phyloP scores from a whole-genome alignment of 92 coral and sea anemone genomes.

The Epizoanthus ramosus region DNA sequence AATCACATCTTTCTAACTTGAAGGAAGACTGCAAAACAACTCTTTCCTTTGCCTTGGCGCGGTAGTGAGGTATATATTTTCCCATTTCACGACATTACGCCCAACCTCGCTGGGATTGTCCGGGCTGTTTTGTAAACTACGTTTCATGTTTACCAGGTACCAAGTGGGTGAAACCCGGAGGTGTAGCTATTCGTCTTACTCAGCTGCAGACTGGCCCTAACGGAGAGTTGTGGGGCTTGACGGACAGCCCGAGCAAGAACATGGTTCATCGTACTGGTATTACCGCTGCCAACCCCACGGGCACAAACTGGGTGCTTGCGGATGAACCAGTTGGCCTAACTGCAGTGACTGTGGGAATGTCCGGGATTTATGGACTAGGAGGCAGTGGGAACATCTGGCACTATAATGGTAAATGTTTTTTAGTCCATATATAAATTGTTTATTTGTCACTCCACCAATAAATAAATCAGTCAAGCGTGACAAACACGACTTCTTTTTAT shows the following conservation, averaged over 20 bases:
- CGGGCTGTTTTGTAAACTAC: too few species aligned
- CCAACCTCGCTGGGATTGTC: too few species aligned
- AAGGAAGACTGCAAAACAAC: too few species aligned
- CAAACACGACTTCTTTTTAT: too few species aligned
- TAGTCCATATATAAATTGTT: too few species aligned
- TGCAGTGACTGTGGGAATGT: background rate
- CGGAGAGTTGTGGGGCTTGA: background rate
- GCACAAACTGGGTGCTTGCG: constrained; percentile 15
- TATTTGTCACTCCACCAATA: too few species aligned
- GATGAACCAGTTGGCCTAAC: background rate
- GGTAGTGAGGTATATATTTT: too few species aligned
- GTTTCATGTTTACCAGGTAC: constrained; percentile 2
- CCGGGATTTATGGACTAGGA: constrained; percentile 1
- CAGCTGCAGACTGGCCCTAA: constrained; percentile 5
- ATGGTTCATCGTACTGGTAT: constrained; percentile 11
- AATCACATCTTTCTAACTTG: too few species aligned
- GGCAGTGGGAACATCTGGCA: constrained; percentile 2
- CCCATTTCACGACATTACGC: too few species aligned
- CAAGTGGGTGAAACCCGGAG: background rate
- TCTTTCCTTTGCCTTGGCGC: too few species aligned
- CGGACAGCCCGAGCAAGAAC: background rate
- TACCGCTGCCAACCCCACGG: constrained; percentile 13
- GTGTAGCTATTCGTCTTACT: background rate
- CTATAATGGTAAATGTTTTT: constrained; percentile 12
- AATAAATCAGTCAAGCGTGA: too few species aligned